A percentile compares a stretch with the other conserved stretches of the same genome.
Conservation (phyloP, 1,140 invertebrate species). For the Gryon sp. region DNA sequence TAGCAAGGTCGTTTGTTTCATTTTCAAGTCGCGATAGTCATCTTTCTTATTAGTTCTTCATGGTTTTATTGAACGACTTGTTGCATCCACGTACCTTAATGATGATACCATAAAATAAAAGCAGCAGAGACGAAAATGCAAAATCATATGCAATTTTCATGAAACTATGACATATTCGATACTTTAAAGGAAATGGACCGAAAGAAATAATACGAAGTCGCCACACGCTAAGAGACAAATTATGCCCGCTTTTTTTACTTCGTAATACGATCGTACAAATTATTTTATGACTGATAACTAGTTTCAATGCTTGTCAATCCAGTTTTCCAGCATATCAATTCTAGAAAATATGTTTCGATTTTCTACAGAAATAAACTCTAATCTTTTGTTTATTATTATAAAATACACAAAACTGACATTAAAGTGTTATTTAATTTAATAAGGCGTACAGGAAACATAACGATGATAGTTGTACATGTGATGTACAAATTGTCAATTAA, state of each 20-base stretch:
- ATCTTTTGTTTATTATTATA: constrained; percentile 16
- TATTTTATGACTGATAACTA: constrained; percentile 36
- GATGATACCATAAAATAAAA: constrained; percentile 22
- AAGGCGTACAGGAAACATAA: constrained; percentile 9
- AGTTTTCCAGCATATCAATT: constrained; percentile 9
- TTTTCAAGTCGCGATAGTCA: constrained; percentile 20
- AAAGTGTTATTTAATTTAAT: constrained; percentile 2
- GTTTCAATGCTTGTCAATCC: not conserved
- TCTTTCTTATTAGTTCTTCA: constrained; percentile 31
- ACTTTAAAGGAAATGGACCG: constrained; percentile 28
- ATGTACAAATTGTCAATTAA: constrained; percentile 41
- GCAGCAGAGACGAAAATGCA: constrained; percentile 15
- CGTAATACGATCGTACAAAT: constrained; percentile 6
- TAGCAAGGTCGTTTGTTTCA: constrained; percentile 53
- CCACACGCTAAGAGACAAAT: constrained; percentile 15
- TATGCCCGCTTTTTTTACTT: not conserved
- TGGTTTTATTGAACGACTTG: constrained; percentile 41
- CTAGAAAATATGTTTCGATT: not conserved
- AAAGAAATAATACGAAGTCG: constrained; percentile 35
- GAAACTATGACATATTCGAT: constrained; percentile 27
- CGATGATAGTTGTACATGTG: constrained; percentile 14
- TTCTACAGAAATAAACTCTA: too few relatives aligned
- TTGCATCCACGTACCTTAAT: constrained; percentile 29
- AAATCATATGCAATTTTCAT: constrained; percentile 46
- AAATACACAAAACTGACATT: too few relatives aligned